A percentile compares a stretch with the other conserved stretches of the same genome.
These are phyloP conservation scores for Onychomys torridus DNA, from an alignment of 2,797 vertebrate species.

Conservation along the genomic window DNA sequence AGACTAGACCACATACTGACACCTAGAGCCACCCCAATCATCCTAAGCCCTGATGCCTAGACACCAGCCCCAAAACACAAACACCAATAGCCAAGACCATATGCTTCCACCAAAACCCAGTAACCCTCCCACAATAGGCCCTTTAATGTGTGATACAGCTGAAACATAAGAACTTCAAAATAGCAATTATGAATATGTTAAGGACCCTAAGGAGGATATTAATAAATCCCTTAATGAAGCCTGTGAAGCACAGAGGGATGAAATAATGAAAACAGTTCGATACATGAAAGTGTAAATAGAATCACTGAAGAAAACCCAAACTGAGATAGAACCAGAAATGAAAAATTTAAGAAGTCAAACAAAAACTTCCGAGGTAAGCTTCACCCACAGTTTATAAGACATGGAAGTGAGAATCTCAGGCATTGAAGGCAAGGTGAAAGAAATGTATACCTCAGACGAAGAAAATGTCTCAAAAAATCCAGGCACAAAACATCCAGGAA, in stretches of 20 bases:
- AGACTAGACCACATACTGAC: background rate
- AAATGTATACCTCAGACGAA: background rate
- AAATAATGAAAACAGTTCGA: background rate
- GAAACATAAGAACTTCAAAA: background rate
- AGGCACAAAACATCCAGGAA: background rate
- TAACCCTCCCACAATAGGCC: background rate
- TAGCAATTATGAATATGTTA: background rate
- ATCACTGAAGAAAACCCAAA: background rate
- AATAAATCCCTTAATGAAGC: background rate
- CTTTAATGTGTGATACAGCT: background rate
- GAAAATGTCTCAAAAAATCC: background rate
- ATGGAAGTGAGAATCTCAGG: background rate
- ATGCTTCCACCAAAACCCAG: background rate
- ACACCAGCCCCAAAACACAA: background rate
- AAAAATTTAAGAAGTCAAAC: background rate
- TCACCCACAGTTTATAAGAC: background rate
- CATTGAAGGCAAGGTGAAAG: background rate
- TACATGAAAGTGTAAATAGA: background rate
- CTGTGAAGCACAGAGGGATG: background rate
- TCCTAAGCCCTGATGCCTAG: background rate
- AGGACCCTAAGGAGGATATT: background rate
- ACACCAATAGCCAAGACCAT: background rate
- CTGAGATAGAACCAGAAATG: background rate
- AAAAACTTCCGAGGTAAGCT: background rate
- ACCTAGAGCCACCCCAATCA: background rate